A percentile compares a stretch with the other conserved stretches of the same genome.
Evolutionary conservation across 2,888 invertebrate species (phyloP).

Genomic region (Iselma pallidipennis): DNA sequence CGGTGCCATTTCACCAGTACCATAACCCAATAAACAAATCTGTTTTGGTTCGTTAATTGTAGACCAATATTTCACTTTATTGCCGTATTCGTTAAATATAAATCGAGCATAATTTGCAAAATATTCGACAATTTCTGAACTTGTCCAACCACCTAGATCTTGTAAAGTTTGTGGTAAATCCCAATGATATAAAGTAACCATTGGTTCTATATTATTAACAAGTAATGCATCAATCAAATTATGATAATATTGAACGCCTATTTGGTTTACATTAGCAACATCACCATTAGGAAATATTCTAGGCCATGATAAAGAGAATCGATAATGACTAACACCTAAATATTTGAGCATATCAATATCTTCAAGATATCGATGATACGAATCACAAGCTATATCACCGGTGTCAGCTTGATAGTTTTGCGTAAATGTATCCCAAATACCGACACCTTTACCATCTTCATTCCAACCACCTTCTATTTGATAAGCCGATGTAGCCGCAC

Average conservation of each 20-base stretch:
- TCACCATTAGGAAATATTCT: slow-evolving; percentile 73
- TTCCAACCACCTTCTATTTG: slow-evolving; percentile 54
- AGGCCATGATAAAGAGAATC: slow-evolving; percentile 78
- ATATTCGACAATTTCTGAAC: slow-evolving; percentile 27
- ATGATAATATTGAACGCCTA: slow-evolving; percentile 62
- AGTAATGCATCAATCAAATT: slow-evolving; percentile 51
- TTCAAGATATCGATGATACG: slow-evolving; percentile 67
- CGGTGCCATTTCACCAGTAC: slow-evolving; percentile 26
- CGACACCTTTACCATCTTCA: slow-evolving; percentile 38
- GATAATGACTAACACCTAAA: slow-evolving; percentile 67
- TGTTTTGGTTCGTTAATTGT: slow-evolving; percentile 38
- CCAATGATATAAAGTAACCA: slow-evolving; percentile 61
- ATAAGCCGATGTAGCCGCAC: slow-evolving; percentile 42
- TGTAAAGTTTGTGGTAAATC: slow-evolving; percentile 61
- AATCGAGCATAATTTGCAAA: slow-evolving; percentile 37
- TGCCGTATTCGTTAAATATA: slow-evolving; percentile 35
- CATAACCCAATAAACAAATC: slow-evolving; percentile 28
- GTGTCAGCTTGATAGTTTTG: slow-evolving; percentile 60
- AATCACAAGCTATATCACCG: slow-evolving; percentile 71
- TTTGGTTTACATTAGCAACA: slow-evolving; percentile 65
- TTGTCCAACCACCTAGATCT: slow-evolving; percentile 34
- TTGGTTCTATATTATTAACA: slow-evolving; percentile 59
- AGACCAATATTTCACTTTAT: slow-evolving; percentile 38
- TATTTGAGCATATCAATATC: slow-evolving; percentile 67
- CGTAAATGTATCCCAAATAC: slow-evolving; percentile 31